Percentiles rank a stretch among this genome's conserved stretches.
These are phyloP conservation scores for Carassius carassius DNA, from an alignment of 2,113 vertebrate genomes.

Conservation along the genomic window DNA sequence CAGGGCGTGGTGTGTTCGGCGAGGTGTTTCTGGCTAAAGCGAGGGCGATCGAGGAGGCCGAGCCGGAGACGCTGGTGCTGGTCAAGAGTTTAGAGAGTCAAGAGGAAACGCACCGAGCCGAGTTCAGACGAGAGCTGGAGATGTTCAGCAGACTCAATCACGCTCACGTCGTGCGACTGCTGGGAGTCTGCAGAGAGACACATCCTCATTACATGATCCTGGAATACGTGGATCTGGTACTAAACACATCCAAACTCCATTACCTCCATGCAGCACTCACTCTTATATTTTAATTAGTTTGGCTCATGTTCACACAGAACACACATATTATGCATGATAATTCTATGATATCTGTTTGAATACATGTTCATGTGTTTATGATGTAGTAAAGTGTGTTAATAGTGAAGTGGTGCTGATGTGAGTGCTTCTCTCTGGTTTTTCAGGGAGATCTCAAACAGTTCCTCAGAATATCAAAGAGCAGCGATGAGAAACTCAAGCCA, in stretches of 20 bases:
- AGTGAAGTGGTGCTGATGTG: not conserved
- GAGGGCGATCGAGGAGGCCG: constrained; percentile 79
- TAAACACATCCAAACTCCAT: not conserved
- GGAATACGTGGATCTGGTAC: constrained; percentile 96
- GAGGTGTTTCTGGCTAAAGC: constrained; percentile 96
- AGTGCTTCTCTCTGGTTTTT: not conserved
- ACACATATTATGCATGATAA: no score
- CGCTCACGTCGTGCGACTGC: constrained; percentile 82
- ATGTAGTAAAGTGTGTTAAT: not conserved
- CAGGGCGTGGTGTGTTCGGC: constrained; percentile 93
- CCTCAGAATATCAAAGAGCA: constrained; percentile 92
- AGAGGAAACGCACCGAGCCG: constrained; percentile 88
- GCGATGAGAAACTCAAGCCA: constrained; percentile 91
- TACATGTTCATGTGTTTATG: not conserved
- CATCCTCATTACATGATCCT: constrained; percentile 95
- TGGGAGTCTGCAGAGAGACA: constrained; percentile 88
- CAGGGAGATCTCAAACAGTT: constrained; percentile 98
- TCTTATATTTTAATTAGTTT: no score
- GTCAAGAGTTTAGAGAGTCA: constrained; percentile 91
- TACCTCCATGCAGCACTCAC: not conserved
- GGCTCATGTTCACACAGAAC: no score
- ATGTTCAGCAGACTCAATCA: constrained; percentile 96
- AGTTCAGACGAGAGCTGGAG: constrained; percentile 90
- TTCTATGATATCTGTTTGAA: no score
- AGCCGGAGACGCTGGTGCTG: constrained; percentile 85